Base-by-base conservation (phyloP, 2,888 invertebrate genomes). In the Diaphora mendica region DNA sequence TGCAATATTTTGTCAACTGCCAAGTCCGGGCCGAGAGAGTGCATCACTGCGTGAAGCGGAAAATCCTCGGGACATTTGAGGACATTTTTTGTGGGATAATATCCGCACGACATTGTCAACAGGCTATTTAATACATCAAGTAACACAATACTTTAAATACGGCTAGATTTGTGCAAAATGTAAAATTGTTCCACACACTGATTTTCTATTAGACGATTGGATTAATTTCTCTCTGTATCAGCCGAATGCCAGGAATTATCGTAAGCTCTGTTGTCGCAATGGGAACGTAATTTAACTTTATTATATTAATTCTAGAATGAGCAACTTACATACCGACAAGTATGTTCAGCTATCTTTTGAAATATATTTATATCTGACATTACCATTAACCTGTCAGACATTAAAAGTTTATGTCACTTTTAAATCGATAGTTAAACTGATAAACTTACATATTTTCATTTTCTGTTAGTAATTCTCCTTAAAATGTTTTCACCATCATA, bases 1-100 rank as follows among this genome's bases (percentile, higher is more conserved):
- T 95, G 92, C 93, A 95, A 95, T 95, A 95, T 95, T 95, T 95
- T 95, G 95, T 95, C 95, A 95, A 95, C 95, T 95, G 95, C 92
- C 93, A 93, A 92, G 90, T 92, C 91, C 89, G 92, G 90, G 87
- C 90, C 90, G 91, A 93, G 90, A 91, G 94, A 94, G 95, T 93
- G 94, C 95, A 95, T 85, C 89, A 87, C 92, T 92, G 94, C 95
- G 94, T 95, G 94, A 95, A 95, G 95, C 95, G 95, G 95, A 95
- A 95, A 95, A 95, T 95, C 95, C 95, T 94, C 94, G 94, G 95
- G 93, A 94, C 92, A 91, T 94, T 94, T 90, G 94, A 95, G 95
- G 94, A 95, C 94, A 94, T 94, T 95, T 95, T 95, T 95, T 95
- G 95, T 94, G 92, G 93, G 93, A 93, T 95, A 94, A 95, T 95